Conservation (phyloP, 2,113 vertebrate genomes). For the Leuciscus idus region DNA sequence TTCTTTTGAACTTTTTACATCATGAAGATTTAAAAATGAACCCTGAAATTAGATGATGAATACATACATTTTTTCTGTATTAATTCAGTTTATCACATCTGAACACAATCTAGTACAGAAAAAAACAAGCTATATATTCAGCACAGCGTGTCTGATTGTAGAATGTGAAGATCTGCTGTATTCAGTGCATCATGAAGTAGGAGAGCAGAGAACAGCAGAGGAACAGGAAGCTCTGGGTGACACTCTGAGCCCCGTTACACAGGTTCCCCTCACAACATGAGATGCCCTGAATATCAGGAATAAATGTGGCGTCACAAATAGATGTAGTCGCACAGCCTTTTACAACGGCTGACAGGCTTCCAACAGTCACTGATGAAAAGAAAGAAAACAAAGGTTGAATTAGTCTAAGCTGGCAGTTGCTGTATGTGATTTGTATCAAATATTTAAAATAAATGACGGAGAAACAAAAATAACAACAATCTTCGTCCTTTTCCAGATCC, state of each 20-base stretch:
- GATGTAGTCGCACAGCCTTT: neutral
- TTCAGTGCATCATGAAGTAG: too few species aligned
- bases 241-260: too few species aligned
- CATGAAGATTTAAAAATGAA: too few species aligned
- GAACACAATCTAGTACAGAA: neutral
- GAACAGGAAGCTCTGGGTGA: too few species aligned
- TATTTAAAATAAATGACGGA: neutral
- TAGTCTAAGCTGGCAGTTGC: neutral
- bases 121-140: too few species aligned
- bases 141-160: too few species aligned
- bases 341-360: rapidly evolving
- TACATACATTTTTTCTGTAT: too few species aligned
- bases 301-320: neutral
- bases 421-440: neutral
- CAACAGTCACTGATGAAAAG: neutral
- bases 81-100: neutral
- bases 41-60: too few species aligned
- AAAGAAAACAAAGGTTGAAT: neutral
- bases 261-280: neutral
- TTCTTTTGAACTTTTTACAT: too few species aligned
- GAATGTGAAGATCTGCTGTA: too few species aligned
- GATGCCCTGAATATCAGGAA: rapidly evolving
- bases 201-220: too few species aligned
- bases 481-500: neutral
- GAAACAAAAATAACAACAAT: neutral